phyloP scores from a whole-genome alignment of 2,113 vertebrate species.

The Bubalus kerabau region DNA sequence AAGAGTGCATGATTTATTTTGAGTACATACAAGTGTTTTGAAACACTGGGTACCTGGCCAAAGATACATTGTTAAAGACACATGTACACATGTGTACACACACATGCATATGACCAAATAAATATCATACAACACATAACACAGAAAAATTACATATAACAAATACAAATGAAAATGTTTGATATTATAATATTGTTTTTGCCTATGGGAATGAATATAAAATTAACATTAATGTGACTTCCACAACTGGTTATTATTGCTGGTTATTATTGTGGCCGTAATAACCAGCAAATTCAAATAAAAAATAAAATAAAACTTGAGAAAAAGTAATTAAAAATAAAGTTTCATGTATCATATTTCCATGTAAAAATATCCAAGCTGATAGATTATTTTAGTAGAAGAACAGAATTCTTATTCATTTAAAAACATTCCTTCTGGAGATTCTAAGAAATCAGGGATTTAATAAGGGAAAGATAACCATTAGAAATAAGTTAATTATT shows the following conservation, averaged over 20 bases:
- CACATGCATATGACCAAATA: background rate
- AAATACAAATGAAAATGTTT: background rate
- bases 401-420: background rate
- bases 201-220: background rate
- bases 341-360: background rate
- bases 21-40: background rate
- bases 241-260: background rate
- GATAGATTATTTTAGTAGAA: background rate
- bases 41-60: background rate
- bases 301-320: background rate
- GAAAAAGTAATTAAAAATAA: background rate
- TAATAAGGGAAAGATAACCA: background rate
- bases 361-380: background rate
- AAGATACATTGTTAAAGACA: background rate
- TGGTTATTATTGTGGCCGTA: background rate
- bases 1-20: background rate
- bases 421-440: background rate
- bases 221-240: background rate
- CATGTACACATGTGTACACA: background rate
- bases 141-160: background rate
- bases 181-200: background rate
- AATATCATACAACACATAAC: background rate
- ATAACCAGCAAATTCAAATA: background rate
- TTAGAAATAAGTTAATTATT: constrained; percentile 5
- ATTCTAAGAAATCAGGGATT: background rate